Evolutionary conservation across 2,113 vertebrate genomes (phyloP).

Genomic region (Nannobrachium achirus): DNA sequence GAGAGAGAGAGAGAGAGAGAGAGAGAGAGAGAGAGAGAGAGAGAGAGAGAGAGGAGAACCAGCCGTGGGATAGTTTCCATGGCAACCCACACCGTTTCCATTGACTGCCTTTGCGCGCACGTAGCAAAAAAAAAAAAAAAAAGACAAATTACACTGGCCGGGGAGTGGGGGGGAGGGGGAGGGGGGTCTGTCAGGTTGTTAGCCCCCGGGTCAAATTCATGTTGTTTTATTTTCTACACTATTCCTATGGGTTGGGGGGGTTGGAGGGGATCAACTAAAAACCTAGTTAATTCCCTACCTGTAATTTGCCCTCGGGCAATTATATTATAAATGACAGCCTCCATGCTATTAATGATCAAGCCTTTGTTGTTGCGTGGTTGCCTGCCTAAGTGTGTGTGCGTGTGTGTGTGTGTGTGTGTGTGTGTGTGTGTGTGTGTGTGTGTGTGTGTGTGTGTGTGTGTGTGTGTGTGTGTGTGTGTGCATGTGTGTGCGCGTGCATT

Average conservation of each 20-base stretch:
- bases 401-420: not conserved
- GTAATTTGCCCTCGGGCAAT: constrained; percentile 54
- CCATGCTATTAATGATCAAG: constrained; percentile 64
- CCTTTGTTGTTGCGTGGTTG: constrained; percentile 38
- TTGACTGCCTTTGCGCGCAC: constrained; percentile 82
- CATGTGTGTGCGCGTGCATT: too few species aligned
- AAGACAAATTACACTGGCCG: constrained; percentile 81
- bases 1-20: constrained; percentile 20
- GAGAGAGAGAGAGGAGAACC: constrained; percentile 40
- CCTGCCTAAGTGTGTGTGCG: constrained; percentile 22
- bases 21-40: constrained; percentile 20
- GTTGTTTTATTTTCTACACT: constrained; percentile 79
- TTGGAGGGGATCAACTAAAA: constrained; percentile 57
- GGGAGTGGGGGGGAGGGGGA: constrained; percentile 38
- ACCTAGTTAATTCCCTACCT: constrained; percentile 57
- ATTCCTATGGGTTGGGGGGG: constrained; percentile 61
- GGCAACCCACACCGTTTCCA: constrained; percentile 81
- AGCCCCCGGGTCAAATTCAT: constrained; percentile 80
- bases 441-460: not conserved
- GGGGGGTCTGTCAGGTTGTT: constrained; percentile 79
- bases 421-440: too few species aligned
- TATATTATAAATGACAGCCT: constrained; percentile 50
- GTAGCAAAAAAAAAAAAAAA: constrained; percentile 72
- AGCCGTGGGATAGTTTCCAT: constrained; percentile 78
- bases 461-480: not conserved